Evolutionary conservation across 2,797 vertebrate genomes (phyloP).

Genomic region (Rhodeus uyekii): DNA sequence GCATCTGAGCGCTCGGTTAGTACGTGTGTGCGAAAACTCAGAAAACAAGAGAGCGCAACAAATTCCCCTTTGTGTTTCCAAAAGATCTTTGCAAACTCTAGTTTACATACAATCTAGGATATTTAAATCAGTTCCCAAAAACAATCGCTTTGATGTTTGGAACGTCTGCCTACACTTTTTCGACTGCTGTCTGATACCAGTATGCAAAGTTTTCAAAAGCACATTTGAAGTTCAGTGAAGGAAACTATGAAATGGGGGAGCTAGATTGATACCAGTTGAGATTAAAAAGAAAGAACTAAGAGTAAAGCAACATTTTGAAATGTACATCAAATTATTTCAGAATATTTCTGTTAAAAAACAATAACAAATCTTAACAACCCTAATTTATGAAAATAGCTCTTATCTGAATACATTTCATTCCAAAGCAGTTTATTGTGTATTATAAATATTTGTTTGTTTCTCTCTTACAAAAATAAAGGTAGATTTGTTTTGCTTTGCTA

Average conservation of each 20-base stretch:
- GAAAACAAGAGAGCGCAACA: not conserved
- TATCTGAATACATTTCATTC: not conserved
- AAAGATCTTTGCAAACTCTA: constrained; percentile 17
- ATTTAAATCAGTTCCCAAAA: constrained; percentile 40
- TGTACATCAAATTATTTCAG: not conserved
- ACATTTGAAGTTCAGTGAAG: not conserved
- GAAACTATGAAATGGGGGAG: not conserved
- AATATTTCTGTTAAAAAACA: not conserved
- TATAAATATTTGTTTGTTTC: not conserved
- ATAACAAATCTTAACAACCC: too few relatives aligned
- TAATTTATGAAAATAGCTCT: not conserved
- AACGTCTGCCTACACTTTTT: not conserved
- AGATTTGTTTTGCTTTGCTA: not conserved
- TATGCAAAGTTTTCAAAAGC: constrained; percentile 1
- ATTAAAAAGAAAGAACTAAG: not conserved
- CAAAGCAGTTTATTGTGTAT: not conserved
- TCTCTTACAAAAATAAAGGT: not conserved
- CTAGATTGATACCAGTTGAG: not conserved
- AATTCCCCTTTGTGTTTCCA: not conserved
- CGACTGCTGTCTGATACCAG: not conserved
- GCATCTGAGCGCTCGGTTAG: not conserved
- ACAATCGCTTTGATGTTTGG: constrained; percentile 25
- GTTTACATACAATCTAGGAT: constrained; percentile 20
- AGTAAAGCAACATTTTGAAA: not conserved
- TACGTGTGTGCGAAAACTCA: not conserved